Conservation (phyloP, 2,113 vertebrate genomes). For the Peromyscus leucopus region DNA sequence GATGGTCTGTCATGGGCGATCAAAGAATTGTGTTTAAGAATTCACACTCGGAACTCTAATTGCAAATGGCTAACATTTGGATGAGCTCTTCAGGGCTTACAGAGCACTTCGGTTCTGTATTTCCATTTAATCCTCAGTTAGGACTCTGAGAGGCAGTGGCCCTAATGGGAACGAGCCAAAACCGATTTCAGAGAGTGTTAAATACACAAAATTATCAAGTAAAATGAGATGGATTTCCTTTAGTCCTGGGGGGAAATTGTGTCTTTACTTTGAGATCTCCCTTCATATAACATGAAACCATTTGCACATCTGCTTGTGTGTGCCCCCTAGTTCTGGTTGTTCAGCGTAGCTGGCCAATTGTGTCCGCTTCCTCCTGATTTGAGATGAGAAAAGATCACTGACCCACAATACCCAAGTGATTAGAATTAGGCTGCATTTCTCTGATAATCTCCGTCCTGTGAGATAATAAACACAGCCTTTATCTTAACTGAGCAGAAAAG, state of each 20-base stretch:
- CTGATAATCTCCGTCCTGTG: not conserved
- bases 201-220: slow-evolving; percentile 73
- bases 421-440: slow-evolving; percentile 60
- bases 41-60: not conserved
- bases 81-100: slow-evolving; percentile 19
- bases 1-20: not conserved
- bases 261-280: not conserved
- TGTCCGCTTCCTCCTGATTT: not conserved
- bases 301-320: not conserved
- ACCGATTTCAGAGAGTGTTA: slow-evolving; percentile 63
- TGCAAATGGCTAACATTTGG: slow-evolving; percentile 60
- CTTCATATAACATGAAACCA: not conserved
- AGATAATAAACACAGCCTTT: slow-evolving; percentile 27
- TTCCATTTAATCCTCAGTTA: slow-evolving; percentile 66
- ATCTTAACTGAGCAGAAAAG: slow-evolving; percentile 52
- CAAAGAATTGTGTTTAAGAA: not conserved
- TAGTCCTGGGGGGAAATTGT: not conserved
- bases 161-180: slow-evolving; percentile 48
- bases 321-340: not conserved
- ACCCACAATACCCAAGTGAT: not conserved
- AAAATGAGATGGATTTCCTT: slow-evolving; percentile 62
- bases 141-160: slow-evolving; percentile 35
- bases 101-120: slow-evolving; percentile 56
- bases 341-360: not conserved
- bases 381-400: not conserved